phyloP scores from a whole-genome alignment of 2,797 vertebrate species.

The Bradypodion ventrale region DNA sequence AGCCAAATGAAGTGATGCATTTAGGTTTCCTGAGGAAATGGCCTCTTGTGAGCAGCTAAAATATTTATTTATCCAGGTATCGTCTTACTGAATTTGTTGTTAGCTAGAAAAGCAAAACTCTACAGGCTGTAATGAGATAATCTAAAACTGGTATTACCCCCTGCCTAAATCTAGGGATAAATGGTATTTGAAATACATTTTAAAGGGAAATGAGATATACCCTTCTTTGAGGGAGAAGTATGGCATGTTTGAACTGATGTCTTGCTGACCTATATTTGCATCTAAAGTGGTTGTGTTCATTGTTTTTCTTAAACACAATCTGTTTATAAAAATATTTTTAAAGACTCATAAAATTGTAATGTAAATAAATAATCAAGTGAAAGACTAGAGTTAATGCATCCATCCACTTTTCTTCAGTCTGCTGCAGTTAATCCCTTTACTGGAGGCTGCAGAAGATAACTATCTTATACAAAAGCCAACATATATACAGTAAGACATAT shows the following conservation, averaged over 20 bases:
- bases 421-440: too few relatives aligned
- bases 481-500: too few relatives aligned
- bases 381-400: conserved; percentile 15
- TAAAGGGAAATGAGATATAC: conserved; percentile 35
- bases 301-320: conserved; percentile 20
- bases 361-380: background rate
- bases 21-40: conserved; percentile 53
- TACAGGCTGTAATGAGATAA: conserved; percentile 50
- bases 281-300: conserved; percentile 26
- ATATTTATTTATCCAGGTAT: conserved; percentile 62
- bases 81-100: conserved; percentile 49
- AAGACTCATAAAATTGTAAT: conserved; percentile 42
- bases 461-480: too few relatives aligned
- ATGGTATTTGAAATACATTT: conserved; percentile 55
- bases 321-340: conserved; percentile 14
- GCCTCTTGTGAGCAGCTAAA: conserved; percentile 51
- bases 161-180: conserved; percentile 31
- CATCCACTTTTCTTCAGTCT: background rate
- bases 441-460: too few relatives aligned
- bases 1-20: conserved; percentile 44
- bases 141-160: conserved; percentile 43
- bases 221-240: conserved; percentile 56
- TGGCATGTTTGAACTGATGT: conserved; percentile 52
- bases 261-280: conserved; percentile 55
- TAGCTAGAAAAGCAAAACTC: conserved; percentile 46